Evolutionary conservation across 30 jellyfish, hydroid and myxozoan species (phyloP), one percentile per base, ranked within the genome.

Genomic region (Turritopsis rubra): DNA sequence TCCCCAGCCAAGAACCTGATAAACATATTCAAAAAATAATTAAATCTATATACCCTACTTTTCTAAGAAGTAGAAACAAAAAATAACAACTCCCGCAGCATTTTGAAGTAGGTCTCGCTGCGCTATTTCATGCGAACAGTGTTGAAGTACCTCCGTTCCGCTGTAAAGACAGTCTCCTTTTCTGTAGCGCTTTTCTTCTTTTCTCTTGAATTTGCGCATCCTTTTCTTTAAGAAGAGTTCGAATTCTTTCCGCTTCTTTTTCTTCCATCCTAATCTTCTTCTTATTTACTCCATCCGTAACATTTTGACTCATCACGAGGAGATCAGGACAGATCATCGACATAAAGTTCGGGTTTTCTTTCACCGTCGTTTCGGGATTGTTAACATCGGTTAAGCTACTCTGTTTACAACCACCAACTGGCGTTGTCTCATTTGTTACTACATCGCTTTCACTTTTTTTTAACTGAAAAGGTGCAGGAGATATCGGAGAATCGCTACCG

Each of bases 91-190:
- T n/a, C n/a, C n/a, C n/a, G n/a, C n/a, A n/a, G n/a, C n/a, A n/a
- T n/a, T n/a, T n/a, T n/a, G n/a, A n/a, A n/a, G n/a, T n/a, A n/a
- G n/a, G n/a, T n/a, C n/a, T n/a, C n/a, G n/a, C n/a, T n/a, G n/a
- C 60, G 60, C 13, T 41, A 41, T 13, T 3, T 41, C 60, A 41
- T 13, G 60, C 13, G 60, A 41, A 13, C 60, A 41, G 5, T 41
- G 60, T 41, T 41, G 60, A 41, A 3, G 77, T 9, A 9, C 9
- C 77, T 7, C 77, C 30, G 28, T 68, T 23, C 16, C 77, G 77
- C 77, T 68, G 28, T 68, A 68, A 68, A n/a, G 77, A 68, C 77
- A n/a, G 77, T 27, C 77, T n/a, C 30, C 77, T 68, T 68, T 22
- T 68, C 30, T 0, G 23, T 19, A 68, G 19, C 9, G 77, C 77